Evolutionary conservation across 2,888 invertebrate genomes (phyloP).

Genomic region (Hydrotaea diabolus): DNA sequence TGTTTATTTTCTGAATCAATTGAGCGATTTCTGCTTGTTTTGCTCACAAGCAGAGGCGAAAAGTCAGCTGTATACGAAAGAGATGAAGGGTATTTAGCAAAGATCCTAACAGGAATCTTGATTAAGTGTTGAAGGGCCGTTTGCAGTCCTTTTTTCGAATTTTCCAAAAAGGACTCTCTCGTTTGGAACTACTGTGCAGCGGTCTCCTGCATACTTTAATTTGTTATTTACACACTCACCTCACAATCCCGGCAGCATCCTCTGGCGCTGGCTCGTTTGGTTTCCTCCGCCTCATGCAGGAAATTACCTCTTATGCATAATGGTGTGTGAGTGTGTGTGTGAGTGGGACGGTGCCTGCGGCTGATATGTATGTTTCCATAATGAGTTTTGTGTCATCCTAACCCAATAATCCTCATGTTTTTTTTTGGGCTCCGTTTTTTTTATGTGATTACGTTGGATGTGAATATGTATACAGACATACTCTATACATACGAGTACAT

Average conservation of each 20-base stretch:
- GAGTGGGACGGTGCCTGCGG: conserved; percentile 45
- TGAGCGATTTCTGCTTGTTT: no score
- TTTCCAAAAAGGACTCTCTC: no score
- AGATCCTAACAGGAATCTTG: no score
- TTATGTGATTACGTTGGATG: conserved; percentile 13
- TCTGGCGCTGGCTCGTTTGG: background rate
- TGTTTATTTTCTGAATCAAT: no score
- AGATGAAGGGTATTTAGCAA: no score
- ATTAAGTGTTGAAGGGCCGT: no score
- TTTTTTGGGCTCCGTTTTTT: background rate
- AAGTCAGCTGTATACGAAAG: no score
- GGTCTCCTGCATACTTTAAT: background rate
- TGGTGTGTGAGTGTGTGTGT: background rate
- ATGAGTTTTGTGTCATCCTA: conserved; percentile 48
- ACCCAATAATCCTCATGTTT: conserved; percentile 1
- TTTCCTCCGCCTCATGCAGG: conserved; percentile 24
- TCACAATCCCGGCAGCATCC: background rate
- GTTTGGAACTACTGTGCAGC: background rate
- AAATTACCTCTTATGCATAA: conserved; percentile 38
- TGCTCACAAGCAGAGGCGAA: no score
- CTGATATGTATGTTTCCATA: conserved; percentile 52
- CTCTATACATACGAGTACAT: background rate
- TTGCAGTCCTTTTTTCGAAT: no score
- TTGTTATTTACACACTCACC: background rate
- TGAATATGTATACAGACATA: background rate